A percentile compares a stretch with the other conserved stretches of the same genome.
Conservation (phyloP, 2,113 vertebrate genomes). For the Sakesphorus luctuosus region DNA sequence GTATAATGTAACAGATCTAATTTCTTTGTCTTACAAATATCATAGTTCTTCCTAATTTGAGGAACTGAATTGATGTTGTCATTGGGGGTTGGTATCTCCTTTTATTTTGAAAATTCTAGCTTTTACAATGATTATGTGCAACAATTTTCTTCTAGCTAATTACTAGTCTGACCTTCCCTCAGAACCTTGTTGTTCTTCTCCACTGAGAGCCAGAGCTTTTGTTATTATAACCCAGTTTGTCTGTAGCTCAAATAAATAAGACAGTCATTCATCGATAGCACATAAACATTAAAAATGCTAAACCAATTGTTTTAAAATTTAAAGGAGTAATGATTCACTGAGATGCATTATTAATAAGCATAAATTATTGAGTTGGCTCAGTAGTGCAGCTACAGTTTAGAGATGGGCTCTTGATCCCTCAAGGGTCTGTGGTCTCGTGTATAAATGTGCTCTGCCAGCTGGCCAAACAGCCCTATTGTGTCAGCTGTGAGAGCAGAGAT, state of each 20-base stretch:
- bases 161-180: background rate
- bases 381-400: conserved; percentile 9
- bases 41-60: background rate
- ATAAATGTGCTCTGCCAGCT: conserved; percentile 25
- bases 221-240: background rate
- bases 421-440: background rate
- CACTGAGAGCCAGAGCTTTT: background rate
- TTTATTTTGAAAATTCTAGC: background rate
- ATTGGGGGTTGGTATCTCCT: background rate
- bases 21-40: background rate
- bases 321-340: conserved; percentile 40
- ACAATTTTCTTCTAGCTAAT: background rate
- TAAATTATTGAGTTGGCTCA: conserved; percentile 50
- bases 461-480: background rate
- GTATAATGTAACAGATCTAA: background rate
- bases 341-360: conserved; percentile 62
- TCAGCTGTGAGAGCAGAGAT: background rate
- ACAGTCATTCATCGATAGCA: background rate
- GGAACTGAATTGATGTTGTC: background rate
- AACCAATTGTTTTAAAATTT: conserved; percentile 61
- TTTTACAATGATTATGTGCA: background rate
- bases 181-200: background rate
- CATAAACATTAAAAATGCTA: conserved; percentile 25
- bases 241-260: conserved; percentile 24
- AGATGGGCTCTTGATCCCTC: background rate